A percentile compares a stretch with the other conserved stretches of the same genome.
phyloP scores from a whole-genome alignment of 2,888 invertebrate species.

The Oligia strigilis region DNA sequence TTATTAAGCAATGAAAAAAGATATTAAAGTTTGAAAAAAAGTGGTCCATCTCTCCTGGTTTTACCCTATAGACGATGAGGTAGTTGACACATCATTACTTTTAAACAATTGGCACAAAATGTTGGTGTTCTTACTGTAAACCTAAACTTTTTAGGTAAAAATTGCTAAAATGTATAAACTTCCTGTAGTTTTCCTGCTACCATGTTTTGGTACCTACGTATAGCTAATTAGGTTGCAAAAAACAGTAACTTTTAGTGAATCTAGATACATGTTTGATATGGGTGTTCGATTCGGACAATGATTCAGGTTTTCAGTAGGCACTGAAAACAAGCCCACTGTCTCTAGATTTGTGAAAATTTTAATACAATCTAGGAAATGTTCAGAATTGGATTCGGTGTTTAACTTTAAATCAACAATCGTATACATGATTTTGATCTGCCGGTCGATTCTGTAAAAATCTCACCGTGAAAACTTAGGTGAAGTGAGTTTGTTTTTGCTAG shows the following conservation, averaged over 20 bases:
- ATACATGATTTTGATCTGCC: too few relatives aligned
- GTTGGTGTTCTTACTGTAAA: neutral
- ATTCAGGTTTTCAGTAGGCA: neutral
- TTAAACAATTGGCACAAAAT: neutral
- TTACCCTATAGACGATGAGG: neutral
- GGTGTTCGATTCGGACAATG: neutral
- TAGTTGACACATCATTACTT: neutral
- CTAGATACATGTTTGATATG: neutral
- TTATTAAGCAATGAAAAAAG: too few relatives aligned
- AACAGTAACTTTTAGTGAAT: neutral
- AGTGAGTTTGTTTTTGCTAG: too few relatives aligned
- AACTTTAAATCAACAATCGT: too few relatives aligned
- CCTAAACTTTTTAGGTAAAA: neutral
- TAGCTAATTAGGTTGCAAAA: neutral
- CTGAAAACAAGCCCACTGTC: neutral
- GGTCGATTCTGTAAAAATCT: too few relatives aligned
- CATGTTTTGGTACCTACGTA: neutral
- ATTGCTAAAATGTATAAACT: neutral
- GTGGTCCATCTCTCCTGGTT: too few relatives aligned
- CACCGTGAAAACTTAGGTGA: too few relatives aligned
- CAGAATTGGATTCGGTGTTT: neutral
- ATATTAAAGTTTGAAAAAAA: too few relatives aligned
- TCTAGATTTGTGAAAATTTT: neutral
- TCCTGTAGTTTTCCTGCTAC: constrained; percentile 11
- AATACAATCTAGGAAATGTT: neutral